Evolutionary conservation across 2,113 vertebrate genomes (phyloP).

Genomic region (Archocentrus centrarchus): DNA sequence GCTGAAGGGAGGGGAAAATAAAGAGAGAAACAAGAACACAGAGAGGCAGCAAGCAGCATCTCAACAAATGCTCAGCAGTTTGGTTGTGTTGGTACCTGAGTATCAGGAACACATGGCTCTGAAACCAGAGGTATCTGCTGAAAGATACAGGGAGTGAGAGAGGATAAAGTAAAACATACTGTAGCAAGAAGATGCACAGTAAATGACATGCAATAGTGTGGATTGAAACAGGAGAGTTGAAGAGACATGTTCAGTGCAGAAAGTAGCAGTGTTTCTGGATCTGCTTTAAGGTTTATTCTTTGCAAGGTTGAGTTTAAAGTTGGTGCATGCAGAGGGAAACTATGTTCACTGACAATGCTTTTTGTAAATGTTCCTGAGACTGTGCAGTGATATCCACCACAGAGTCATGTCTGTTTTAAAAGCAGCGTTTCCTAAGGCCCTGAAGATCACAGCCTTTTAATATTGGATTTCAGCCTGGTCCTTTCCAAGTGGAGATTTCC

Average conservation of each 20-base stretch:
- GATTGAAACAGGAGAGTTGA: neutral
- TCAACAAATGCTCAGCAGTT: conserved; percentile 3
- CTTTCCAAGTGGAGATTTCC: neutral
- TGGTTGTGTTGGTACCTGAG: neutral
- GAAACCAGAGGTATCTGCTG: neutral
- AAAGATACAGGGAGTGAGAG: neutral
- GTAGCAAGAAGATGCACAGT: neutral
- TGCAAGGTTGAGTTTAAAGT: conserved; percentile 10
- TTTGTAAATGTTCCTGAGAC: neutral
- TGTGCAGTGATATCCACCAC: neutral
- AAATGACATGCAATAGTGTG: neutral
- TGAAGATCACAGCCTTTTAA: neutral
- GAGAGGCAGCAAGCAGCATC: neutral
- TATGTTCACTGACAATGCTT: neutral
- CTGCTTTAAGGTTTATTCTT: neutral
- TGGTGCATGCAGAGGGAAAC: neutral
- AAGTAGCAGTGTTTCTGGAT: neutral
- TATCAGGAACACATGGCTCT: conserved; percentile 1
- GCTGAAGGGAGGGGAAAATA: neutral
- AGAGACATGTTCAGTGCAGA: neutral
- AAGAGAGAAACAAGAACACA: neutral
- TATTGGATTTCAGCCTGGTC: conserved; percentile 1
- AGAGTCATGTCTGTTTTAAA: neutral
- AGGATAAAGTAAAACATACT: neutral
- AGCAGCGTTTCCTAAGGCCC: neutral